phyloP scores from a whole-genome alignment of 2,113 vertebrate genomes.

The Gallinago paraguaiae region DNA sequence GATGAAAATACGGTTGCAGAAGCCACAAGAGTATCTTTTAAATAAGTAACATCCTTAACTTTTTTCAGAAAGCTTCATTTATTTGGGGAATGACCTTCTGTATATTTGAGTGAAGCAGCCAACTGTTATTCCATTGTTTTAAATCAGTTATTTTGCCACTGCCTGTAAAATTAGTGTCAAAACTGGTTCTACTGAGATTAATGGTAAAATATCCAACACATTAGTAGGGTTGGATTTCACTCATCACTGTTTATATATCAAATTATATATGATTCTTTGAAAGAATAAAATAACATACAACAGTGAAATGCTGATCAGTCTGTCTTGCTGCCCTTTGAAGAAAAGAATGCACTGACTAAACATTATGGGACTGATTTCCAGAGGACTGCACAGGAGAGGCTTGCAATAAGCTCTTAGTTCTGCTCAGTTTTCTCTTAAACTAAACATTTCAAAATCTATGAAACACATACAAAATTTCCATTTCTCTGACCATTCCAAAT shows the following conservation, averaged over 20 bases:
- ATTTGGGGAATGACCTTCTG: not conserved
- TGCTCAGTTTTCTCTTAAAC: not conserved
- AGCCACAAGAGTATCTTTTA: not conserved
- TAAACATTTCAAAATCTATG: not conserved
- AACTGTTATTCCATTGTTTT: not conserved
- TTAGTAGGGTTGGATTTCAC: not conserved
- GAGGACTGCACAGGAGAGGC: not conserved
- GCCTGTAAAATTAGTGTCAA: not conserved
- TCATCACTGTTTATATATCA: not conserved
- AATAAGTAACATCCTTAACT: not conserved
- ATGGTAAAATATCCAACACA: not conserved
- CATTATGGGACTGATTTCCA: not conserved
- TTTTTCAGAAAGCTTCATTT: not conserved
- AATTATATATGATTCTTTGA: not conserved
- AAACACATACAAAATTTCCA: not conserved
- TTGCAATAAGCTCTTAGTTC: not conserved
- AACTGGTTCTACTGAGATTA: not conserved
- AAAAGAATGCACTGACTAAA: not conserved
- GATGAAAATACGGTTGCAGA: not conserved
- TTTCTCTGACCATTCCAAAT: conserved; percentile 14
- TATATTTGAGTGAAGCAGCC: not conserved
- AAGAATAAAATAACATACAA: not conserved
- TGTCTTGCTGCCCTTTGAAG: not conserved
- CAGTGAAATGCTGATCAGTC: not conserved
- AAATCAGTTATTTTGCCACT: not conserved